Conservation (phyloP, 1,140 invertebrate genomes). For the Drosophila bocki region DNA sequence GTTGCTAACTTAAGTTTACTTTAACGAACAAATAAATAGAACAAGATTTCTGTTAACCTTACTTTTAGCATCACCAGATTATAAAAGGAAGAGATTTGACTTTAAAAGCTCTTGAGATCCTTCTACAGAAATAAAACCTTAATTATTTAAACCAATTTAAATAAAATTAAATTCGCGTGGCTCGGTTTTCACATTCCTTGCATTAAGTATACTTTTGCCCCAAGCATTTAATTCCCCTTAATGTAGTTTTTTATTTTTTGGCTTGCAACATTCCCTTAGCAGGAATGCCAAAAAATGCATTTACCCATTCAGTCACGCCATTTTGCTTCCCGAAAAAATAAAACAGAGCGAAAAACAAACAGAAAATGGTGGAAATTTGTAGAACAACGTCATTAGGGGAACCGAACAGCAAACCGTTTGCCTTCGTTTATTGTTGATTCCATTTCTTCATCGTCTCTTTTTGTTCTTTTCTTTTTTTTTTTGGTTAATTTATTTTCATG, state of each 20-base stretch:
- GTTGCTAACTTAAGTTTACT: too few species aligned
- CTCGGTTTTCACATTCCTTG: background rate
- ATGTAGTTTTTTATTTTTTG: background rate
- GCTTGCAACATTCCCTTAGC: slow-evolving; percentile 4
- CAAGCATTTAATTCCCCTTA: slow-evolving; percentile 4
- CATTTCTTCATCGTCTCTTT: slow-evolving; percentile 2
- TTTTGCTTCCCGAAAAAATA: slow-evolving; percentile 10
- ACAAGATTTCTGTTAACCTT: too few species aligned
- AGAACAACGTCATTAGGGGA: slow-evolving; percentile 59
- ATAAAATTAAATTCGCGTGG: slow-evolving; percentile 14
- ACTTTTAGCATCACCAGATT: too few species aligned
- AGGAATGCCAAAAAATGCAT: slow-evolving; percentile 27
- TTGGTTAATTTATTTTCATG: slow-evolving; percentile 50
- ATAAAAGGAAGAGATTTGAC: too few species aligned
- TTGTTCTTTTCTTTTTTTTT: background rate
- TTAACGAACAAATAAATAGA: too few species aligned
- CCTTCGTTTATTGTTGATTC: slow-evolving; percentile 18
- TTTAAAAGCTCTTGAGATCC: background rate
- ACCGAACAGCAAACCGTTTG: slow-evolving; percentile 47
- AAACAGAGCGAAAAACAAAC: background rate
- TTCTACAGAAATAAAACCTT: background rate
- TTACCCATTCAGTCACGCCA: slow-evolving; percentile 47
- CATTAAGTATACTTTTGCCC: background rate
- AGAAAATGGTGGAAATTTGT: slow-evolving; percentile 52
- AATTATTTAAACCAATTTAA: slow-evolving; percentile 12